Conservation (phyloP, 2,113 vertebrate genomes). For the Eclectus roratus region DNA sequence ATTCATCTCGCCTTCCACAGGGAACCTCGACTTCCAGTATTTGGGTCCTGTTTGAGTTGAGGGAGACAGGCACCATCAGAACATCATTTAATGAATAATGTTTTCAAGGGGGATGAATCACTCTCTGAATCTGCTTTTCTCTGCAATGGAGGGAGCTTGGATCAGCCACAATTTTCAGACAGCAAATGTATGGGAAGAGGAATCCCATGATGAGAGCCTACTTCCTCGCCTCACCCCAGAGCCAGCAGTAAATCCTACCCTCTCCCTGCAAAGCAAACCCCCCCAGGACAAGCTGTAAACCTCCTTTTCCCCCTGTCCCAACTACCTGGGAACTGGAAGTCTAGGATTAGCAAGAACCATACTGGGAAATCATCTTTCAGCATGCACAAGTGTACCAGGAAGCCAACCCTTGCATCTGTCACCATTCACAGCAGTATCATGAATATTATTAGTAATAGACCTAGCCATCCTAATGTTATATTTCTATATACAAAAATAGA, state of each 20-base stretch:
- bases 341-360: constrained; percentile 37
- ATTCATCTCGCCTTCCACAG: neutral
- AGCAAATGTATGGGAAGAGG: neutral
- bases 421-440: constrained; percentile 69
- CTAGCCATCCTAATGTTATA: constrained; percentile 63
- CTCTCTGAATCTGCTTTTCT: neutral
- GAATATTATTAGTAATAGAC: constrained; percentile 61
- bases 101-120: constrained; percentile 2
- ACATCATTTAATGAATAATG: neutral
- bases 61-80: neutral
- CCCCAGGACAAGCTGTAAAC: neutral
- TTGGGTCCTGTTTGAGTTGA: neutral
- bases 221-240: neutral
- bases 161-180: neutral
- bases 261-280: neutral
- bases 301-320: neutral
- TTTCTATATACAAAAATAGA: constrained; percentile 79
- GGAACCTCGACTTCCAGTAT: rapidly evolving
- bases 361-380: constrained; percentile 38
- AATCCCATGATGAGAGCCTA: neutral
- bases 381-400: constrained; percentile 59
- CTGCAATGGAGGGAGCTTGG: neutral
- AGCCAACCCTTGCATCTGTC: constrained; percentile 71
- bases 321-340: neutral
- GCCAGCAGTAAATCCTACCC: neutral